Evolutionary conservation across 2,113 vertebrate genomes (phyloP), one percentile per base, ranked within the genome.

Genomic region (Colossoma macropomum): DNA sequence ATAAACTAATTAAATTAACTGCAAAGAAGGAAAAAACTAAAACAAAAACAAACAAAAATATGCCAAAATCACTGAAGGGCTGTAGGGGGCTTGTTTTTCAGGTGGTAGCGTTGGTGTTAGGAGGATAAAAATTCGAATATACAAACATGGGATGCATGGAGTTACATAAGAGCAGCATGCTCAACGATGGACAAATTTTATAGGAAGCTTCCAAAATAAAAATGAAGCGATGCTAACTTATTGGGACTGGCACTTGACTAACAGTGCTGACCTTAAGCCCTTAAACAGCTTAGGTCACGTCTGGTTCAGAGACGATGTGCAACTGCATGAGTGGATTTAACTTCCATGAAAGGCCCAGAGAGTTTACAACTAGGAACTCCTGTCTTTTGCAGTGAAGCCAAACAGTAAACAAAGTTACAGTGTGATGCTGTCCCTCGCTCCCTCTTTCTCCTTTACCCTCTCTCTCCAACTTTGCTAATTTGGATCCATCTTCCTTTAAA

Each of bases 371-470:
- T 21, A 65, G 28, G 23, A 59, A 79, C 27, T 27, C 15, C 28
- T 71, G 27, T 23, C 59, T 17, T 30, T 68, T 19, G 30, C 48
- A 21, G 45, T 41, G 74, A 72, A 60, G 25, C 30, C 41, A 75
- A 72, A 13, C 66, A 81, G 38, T 68, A 68, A 81, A 76, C 79
- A 65, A 23, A 9, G 23, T 72, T 68, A 28, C 80, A 78, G 48
- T 59, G 15, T 27, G 16, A 19, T 17, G 45, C 45, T 23, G 52
- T 56, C 52, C 23, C 19, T 50, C 54, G 41, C 23, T 60, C 66
- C 48, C 72, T 62, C 59, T 73, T 21, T 66, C 4, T n/a, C n/a
- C n/a, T n/a, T n/a, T n/a, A n/a, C n/a, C n/a, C n/a, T n/a, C n/a
- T 7, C 7, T 38, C 34, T 38, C 34, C 34, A 7, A 38, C 34